phyloP scores from a whole-genome alignment of 2,113 vertebrate species.

The Peromyscus polionotus region DNA sequence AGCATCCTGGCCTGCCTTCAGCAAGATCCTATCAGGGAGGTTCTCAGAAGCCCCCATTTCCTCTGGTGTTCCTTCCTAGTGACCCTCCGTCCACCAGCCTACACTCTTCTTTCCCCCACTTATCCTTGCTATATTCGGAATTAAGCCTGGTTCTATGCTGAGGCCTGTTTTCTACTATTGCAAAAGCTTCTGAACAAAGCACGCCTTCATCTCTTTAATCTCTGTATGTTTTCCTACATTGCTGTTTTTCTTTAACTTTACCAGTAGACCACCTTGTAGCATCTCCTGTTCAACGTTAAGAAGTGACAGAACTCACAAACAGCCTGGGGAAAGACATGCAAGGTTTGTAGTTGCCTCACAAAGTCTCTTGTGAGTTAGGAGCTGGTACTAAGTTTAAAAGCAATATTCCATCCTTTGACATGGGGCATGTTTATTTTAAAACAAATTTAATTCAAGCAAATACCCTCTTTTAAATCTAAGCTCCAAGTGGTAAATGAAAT shows the following conservation, averaged over 20 bases:
- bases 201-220: not conserved
- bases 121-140: not conserved
- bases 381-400: not conserved
- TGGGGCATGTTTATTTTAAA: conserved; percentile 7
- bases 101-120: not conserved
- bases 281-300: not conserved
- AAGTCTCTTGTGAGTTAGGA: conserved; percentile 13
- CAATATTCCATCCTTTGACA: not conserved
- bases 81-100: not conserved
- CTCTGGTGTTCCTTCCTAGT: not conserved
- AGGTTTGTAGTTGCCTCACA: not conserved
- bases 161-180: not conserved
- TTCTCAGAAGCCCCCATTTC: not conserved
- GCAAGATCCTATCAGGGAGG: not conserved
- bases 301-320: not conserved
- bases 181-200: not conserved
- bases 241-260: not conserved
- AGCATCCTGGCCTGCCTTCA: not conserved
- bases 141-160: not conserved
- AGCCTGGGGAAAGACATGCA: not conserved
- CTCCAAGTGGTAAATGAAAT: not conserved
- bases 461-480: not conserved
- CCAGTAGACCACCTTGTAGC: not conserved
- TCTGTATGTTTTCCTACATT: not conserved
- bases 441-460: conserved; percentile 6